phyloP scores from a whole-genome alignment of 2,888 invertebrate species.

The Aphidius colemani region DNA sequence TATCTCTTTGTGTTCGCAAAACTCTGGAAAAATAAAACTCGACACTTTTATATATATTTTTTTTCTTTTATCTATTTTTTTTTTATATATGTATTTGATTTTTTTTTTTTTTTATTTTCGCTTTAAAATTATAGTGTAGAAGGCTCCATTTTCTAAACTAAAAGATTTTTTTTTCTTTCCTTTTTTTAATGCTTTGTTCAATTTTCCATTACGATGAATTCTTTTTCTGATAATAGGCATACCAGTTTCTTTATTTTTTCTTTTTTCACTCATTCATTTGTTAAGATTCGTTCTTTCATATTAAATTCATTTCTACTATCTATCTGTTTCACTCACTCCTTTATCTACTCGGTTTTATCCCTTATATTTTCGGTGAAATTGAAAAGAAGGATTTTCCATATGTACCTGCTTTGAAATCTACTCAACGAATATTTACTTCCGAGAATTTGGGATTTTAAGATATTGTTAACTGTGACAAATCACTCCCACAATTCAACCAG shows the following conservation, averaged over 20 bases:
- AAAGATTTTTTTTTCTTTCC: no score
- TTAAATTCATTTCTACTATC: no score
- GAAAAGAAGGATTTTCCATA: slow-evolving; percentile 9
- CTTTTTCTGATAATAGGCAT: slow-evolving; percentile 43
- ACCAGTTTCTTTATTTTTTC: neutral
- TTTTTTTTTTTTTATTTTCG: no score
- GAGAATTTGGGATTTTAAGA: neutral
- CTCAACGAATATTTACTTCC: slow-evolving; percentile 1
- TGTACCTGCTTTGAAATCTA: slow-evolving; percentile 6
- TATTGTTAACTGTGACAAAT: neutral
- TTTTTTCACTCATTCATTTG: neutral
- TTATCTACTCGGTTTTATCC: neutral
- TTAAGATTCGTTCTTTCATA: no score
- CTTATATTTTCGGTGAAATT: neutral
- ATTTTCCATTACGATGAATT: slow-evolving; percentile 40
- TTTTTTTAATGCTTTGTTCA: slow-evolving; percentile 35
- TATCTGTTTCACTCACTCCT: slow-evolving; percentile 18
- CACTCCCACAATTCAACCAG: slow-evolving; percentile 1
- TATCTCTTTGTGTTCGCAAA: slow-evolving; percentile 18
- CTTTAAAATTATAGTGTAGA: no score
- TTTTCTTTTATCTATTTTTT: neutral
- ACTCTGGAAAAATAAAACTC: neutral
- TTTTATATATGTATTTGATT: neutral
- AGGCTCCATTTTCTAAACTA: no score
- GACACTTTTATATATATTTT: neutral